Base-by-base conservation (phyloP, 2,113 vertebrate species). In the Macquaria ambigua region DNA sequence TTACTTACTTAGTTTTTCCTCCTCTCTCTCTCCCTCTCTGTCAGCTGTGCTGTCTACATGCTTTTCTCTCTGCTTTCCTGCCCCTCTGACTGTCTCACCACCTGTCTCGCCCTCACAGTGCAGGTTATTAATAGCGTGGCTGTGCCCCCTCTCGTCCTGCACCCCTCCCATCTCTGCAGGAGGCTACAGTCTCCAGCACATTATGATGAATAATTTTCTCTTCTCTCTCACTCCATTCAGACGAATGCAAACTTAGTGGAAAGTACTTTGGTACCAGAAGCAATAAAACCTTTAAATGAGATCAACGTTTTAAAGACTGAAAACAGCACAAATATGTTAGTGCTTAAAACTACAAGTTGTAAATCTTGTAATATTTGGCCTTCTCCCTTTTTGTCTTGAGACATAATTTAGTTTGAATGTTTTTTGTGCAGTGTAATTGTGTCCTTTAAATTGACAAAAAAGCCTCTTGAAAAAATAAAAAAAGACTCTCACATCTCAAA, bases 91-190 rank as follows among this genome's bases (percentile, higher is more conserved):
- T 62, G 3, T 43, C 85, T 53, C 81, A 43, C 64, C 79, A 76
- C 81, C 85, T 53, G 74, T 74, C 77, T 28, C 15, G 61, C 58
- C 39, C 15, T 43, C 76, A 20, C 79, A 75, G 61, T 14, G 1
- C 23, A 48, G 83, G 31, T 74, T 94, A 93, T 93, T 83, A 89
- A 92, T 92, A 93, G 88, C 9, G 0, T 16, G 5, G 23, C 41
- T 50, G 43, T 37, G 48, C 21, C 83, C 34, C 69, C 62, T 43
- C 63, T 31, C 12, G 2, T 37, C 41, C 31, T 55, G 23, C 56
- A 48, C 82, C 41, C 70, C 50, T 74, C 76, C 62, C 46, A 39
- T 21, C 21, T 68, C 46, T 55, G 25, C 66, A 9, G 56, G 18
- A 25, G 64, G 50, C 25, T 11, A 41, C 52, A 43, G 67, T 61